These are phyloP conservation scores for Hippocampus zosterae DNA, from an alignment of 2,113 vertebrate species.

Conservation along the genomic window DNA sequence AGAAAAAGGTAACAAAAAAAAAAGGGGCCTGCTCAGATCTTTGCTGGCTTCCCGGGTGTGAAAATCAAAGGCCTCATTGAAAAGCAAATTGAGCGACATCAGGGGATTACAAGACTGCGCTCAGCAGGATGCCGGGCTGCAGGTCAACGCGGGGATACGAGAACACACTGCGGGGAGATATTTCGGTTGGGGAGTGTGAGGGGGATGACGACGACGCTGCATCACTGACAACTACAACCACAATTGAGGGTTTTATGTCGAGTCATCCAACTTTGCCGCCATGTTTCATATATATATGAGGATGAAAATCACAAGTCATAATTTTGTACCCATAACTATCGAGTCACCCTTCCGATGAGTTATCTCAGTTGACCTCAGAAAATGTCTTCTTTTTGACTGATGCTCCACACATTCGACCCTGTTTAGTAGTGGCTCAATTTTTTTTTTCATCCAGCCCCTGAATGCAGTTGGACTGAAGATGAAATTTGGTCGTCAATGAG, in stretches of 20 bases:
- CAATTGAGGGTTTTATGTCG: background rate
- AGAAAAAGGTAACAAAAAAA: background rate
- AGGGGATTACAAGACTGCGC: conserved; percentile 64
- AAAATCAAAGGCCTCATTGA: conserved; percentile 70
- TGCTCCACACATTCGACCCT: too few relatives aligned
- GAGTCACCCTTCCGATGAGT: too few relatives aligned
- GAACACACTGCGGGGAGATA: background rate
- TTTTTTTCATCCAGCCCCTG: too few relatives aligned
- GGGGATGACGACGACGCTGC: background rate
- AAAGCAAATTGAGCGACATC: conserved; percentile 69
- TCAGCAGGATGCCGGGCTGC: conserved; percentile 48
- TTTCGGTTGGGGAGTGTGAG: background rate
- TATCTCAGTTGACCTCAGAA: too few relatives aligned
- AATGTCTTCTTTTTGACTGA: too few relatives aligned
- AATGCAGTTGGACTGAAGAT: too few relatives aligned
- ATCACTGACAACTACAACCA: background rate
- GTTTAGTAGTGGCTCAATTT: too few relatives aligned
- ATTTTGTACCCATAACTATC: too few relatives aligned
- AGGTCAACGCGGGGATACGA: conserved; percentile 36
- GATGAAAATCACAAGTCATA: background rate
- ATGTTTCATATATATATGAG: background rate
- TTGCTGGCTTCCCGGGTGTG: conserved; percentile 53
- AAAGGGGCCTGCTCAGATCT: conserved; percentile 57
- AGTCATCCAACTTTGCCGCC: background rate
- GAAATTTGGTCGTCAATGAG: too few relatives aligned